These are phyloP conservation scores for Cyclargus thomasi DNA, from an alignment of 1,140 invertebrate species.

Conservation along the genomic window DNA sequence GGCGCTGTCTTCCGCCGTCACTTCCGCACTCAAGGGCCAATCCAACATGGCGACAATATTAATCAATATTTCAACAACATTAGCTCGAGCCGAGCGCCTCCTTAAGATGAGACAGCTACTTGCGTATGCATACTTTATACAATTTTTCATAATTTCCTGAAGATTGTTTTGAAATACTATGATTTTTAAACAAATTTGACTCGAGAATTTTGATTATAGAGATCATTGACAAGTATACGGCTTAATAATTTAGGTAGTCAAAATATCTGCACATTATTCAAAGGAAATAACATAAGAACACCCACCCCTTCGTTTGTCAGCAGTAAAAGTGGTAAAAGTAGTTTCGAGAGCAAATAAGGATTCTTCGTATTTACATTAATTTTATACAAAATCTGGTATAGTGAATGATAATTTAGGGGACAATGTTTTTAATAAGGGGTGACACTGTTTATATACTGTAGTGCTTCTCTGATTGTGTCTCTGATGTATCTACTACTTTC, in stretches of 20 bases:
- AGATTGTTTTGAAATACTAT: not conserved
- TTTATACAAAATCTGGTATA: not conserved
- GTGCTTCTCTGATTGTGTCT: conserved; percentile 10
- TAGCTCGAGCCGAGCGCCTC: conserved; percentile 39
- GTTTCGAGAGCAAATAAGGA: not conserved
- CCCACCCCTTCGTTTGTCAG: too few species aligned
- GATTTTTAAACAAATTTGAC: not conserved
- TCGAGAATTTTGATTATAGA: too few species aligned
- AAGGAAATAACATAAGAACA: too few species aligned
- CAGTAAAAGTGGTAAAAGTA: too few species aligned
- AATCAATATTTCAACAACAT: conserved; percentile 74
- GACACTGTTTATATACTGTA: not conserved
- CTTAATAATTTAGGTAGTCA: too few species aligned
- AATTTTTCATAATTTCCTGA: not conserved
- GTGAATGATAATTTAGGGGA: not conserved
- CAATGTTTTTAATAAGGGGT: conserved; percentile 7
- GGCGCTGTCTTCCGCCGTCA: conserved; percentile 34
- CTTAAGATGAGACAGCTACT: conserved; percentile 56
- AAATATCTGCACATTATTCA: too few species aligned
- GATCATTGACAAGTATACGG: too few species aligned
- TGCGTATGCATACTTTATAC: conserved; percentile 38
- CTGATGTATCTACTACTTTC: not conserved
- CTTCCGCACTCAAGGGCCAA: conserved; percentile 55
- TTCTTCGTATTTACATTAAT: not conserved
- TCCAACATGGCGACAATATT: conserved; percentile 70